Conservation (phyloP, 1,140 invertebrate genomes). For the Camponotus vicinus region DNA sequence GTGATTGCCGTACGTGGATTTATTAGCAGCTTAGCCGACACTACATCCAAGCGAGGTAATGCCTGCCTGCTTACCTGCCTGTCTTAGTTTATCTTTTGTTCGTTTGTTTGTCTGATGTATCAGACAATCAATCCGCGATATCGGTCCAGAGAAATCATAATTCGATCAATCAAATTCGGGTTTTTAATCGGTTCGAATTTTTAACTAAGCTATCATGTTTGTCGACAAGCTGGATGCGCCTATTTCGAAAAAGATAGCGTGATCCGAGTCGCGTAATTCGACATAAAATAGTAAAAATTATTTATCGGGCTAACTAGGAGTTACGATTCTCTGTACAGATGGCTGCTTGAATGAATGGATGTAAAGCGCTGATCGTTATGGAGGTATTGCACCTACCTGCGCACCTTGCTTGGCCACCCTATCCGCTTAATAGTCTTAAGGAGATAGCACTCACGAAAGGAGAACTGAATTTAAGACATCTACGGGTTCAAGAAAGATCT, state of each 20-base stretch:
- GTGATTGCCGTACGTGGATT: constrained; percentile 86
- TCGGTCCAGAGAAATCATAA: constrained; percentile 3
- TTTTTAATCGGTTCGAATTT: not conserved
- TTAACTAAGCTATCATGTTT: not conserved
- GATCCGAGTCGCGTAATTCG: not conserved
- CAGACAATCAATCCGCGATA: not conserved
- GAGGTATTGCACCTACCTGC: constrained; percentile 36
- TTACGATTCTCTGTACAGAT: constrained; percentile 20
- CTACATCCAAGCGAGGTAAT: constrained; percentile 85
- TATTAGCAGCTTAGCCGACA: constrained; percentile 83
- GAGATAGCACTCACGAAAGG: not conserved
- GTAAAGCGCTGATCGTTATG: constrained; percentile 45
- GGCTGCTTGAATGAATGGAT: constrained; percentile 46
- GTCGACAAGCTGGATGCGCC: not conserved
- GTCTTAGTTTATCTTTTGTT: constrained; percentile 1
- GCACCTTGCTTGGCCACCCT: constrained; percentile 38
- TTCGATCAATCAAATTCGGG: not conserved
- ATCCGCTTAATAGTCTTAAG: constrained; percentile 30
- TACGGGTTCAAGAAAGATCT: not conserved
- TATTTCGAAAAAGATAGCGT: constrained; percentile 2
- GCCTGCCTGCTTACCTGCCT: constrained; percentile 48
- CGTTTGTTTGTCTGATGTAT: not conserved
- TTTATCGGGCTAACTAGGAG: constrained; percentile 19
- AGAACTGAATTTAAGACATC: not conserved
- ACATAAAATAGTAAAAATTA: constrained; percentile 7